A percentile compares a stretch with the other conserved stretches of the same genome.
phyloP scores from a whole-genome alignment of 2,797 vertebrate genomes.

The Gymnopithys bicolor region DNA sequence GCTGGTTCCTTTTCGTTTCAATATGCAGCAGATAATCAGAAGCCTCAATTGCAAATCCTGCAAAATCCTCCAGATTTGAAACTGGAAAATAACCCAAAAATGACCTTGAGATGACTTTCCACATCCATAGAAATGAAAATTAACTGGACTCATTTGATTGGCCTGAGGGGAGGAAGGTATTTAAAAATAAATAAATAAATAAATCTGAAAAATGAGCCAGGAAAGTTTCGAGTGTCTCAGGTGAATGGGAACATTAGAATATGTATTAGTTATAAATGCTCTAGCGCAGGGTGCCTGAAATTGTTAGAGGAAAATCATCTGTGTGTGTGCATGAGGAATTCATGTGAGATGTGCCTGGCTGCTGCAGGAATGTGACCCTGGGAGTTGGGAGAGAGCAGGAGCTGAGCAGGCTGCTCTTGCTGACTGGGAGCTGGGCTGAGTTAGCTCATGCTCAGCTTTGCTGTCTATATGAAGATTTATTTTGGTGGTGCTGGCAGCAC shows the following conservation, averaged over 20 bases:
- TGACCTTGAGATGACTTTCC: slow-evolving; percentile 62
- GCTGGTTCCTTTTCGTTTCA: slow-evolving; percentile 36
- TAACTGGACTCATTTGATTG: slow-evolving; percentile 60
- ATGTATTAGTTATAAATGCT: slow-evolving; percentile 50
- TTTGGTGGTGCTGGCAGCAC: background rate
- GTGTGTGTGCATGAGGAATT: background rate
- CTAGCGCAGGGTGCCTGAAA: background rate
- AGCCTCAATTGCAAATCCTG: slow-evolving; percentile 20
- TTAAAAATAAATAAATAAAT: background rate
- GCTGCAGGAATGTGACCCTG: background rate
- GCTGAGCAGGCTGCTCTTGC: rapidly evolving
- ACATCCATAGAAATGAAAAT: slow-evolving; percentile 23
- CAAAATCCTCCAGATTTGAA: background rate
- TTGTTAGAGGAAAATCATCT: background rate
- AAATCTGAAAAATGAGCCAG: slow-evolving; percentile 51
- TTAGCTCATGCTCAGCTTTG: rapidly evolving
- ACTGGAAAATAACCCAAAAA: slow-evolving; percentile 36
- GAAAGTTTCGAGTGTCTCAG: slow-evolving; percentile 28
- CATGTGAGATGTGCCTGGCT: rapidly evolving
- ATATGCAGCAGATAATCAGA: slow-evolving; percentile 37
- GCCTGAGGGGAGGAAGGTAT: slow-evolving; percentile 51
- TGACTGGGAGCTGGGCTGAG: background rate
- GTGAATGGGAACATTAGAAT: slow-evolving; percentile 33
- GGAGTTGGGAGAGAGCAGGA: background rate
- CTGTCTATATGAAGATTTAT: background rate